These are phyloP conservation scores for Tinea semifulvella DNA, from an alignment of 2,888 invertebrate genomes.

Conservation along the genomic window DNA sequence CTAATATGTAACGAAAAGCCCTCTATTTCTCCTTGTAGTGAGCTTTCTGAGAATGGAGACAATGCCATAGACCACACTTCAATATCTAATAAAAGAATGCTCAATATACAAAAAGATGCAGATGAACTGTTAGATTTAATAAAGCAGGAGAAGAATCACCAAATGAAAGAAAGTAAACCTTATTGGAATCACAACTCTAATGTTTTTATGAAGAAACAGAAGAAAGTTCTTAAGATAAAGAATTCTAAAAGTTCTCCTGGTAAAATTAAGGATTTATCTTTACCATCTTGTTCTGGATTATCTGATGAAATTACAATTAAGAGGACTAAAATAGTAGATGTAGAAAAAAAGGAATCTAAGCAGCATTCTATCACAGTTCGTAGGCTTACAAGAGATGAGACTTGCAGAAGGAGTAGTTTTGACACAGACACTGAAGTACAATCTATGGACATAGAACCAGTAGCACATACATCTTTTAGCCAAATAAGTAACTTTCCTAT, in stretches of 20 bases:
- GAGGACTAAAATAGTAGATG: not conserved
- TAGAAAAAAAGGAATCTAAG: not conserved
- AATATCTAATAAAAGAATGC: constrained; percentile 15
- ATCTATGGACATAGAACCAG: constrained; percentile 49
- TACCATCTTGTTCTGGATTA: constrained; percentile 37
- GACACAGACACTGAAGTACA: constrained; percentile 49
- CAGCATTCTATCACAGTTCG: constrained; percentile 31
- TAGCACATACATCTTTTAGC: constrained; percentile 24
- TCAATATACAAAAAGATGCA: not conserved
- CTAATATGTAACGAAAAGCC: constrained; percentile 62
- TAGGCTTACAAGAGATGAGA: constrained; percentile 34
- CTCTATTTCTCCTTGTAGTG: constrained; percentile 59
- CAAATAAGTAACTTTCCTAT: constrained; percentile 24
- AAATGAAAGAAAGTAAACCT: constrained; percentile 20
- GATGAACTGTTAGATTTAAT: not conserved
- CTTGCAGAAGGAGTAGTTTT: constrained; percentile 34
- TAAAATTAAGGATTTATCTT: constrained; percentile 24
- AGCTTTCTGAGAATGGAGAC: constrained; percentile 54
- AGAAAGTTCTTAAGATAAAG: constrained; percentile 54
- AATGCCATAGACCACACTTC: constrained; percentile 42
- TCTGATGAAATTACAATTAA: not conserved
- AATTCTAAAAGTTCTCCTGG: constrained; percentile 34
- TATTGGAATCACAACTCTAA: constrained; percentile 40
- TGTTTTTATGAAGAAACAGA: constrained; percentile 52
- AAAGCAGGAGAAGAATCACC: constrained; percentile 16